A percentile compares a stretch with the other conserved stretches of the same genome.
Conservation (phyloP, 2,888 invertebrate species). For the Drosophila engyochracea region DNA sequence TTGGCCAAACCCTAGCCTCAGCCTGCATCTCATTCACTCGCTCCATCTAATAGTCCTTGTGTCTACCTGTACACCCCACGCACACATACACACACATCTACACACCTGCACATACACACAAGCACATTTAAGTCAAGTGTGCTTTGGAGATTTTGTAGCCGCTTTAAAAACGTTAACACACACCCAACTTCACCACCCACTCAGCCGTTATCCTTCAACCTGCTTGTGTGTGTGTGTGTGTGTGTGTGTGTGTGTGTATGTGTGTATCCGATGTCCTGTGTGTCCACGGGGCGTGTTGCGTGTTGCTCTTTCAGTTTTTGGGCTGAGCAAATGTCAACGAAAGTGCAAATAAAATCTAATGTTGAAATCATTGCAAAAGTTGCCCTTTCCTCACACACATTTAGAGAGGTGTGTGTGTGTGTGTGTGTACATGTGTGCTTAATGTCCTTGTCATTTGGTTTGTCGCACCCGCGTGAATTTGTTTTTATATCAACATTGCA, state of each 20-base stretch:
- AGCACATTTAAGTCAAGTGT: constrained; percentile 77
- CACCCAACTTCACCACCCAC: too few relatives aligned
- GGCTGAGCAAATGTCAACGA: constrained; percentile 76
- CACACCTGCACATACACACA: constrained; percentile 28
- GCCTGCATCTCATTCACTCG: constrained; percentile 12
- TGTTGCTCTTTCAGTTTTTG: constrained; percentile 45
- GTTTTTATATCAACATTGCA: constrained; percentile 80
- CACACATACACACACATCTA: constrained; percentile 17
- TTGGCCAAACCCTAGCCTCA: not conserved
- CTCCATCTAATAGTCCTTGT: constrained; percentile 38
- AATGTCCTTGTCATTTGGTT: constrained; percentile 79
- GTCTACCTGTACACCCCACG: constrained; percentile 22
- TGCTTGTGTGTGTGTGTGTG: not conserved
- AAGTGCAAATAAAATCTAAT: constrained; percentile 83
- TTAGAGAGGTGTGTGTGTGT: constrained; percentile 3
- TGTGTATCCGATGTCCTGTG: not conserved
- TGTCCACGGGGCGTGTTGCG: constrained; percentile 39
- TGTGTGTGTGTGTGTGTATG: not conserved
- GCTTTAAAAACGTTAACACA: constrained; percentile 62
- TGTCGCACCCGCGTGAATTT: constrained; percentile 79
- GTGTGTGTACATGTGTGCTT: constrained; percentile 26
- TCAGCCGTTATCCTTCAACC: constrained; percentile 2
- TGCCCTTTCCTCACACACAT: constrained; percentile 43
- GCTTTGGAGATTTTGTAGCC: constrained; percentile 79
- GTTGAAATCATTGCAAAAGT: constrained; percentile 80